Evolutionary conservation across 2,888 invertebrate species (phyloP), one percentile per base, ranked within the genome.

Genomic region (Leucophora obtusa): DNA sequence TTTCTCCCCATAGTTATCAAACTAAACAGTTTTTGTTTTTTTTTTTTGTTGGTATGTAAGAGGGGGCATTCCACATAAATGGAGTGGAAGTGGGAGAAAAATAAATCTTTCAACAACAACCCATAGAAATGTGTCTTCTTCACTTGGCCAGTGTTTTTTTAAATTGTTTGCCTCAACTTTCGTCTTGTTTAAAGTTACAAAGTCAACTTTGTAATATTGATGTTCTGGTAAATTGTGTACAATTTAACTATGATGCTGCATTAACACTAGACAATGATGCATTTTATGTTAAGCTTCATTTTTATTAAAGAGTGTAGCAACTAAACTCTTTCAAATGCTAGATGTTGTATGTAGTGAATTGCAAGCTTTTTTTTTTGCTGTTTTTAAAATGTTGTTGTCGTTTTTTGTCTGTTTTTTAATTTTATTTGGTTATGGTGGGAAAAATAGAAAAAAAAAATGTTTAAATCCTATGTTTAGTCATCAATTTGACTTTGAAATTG

Each of bases 401-500:
- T n/a, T n/a, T 8, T 43, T 66, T 10, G 53, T 62, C 28, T 59
- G 28, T 28, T 28, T 28, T 28, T 6, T 6, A 28, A 62, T 38
- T 50, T 24, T 51, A 51, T 68, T 71, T 17, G 54, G 9, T 66
- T 73, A 71, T 35, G 69, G 60, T 73, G 77, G 70, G 77, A 73
- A 81, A 70, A 38, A 14, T 15, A 35, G n/a, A 35, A 47, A 38
- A 38, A n/a, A 66, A 47, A 54, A 18, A 50, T 65, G 63, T 65
- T 69, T 65, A 69, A 77, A 70, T 81, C 43, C 65, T 56, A 66
- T 69, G 76, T 77, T 70, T 70, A 77, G 65, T 70, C 69, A 80
- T 72, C 80, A 72, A 76, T 80, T 80, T 80, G 80, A 76, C 80
- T 80, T 80, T 76, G 68, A 72, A 66, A 70, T 73, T 74, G 65